Evolutionary conservation across 2,797 vertebrate genomes (phyloP), one percentile per base, ranked within the genome.

Genomic region (Dryobates pubescens): DNA sequence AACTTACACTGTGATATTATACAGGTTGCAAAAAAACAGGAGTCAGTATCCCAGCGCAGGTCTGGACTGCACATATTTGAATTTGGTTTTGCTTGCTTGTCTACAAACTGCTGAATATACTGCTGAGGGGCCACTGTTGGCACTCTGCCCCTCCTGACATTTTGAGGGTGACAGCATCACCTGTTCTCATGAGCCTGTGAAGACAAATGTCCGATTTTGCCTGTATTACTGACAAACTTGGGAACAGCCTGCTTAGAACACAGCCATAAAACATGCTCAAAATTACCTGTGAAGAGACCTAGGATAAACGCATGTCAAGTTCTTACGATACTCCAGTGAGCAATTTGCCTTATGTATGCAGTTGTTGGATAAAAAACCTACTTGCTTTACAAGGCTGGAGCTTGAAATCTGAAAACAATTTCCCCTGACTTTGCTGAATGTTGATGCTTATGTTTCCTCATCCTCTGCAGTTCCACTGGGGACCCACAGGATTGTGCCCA

Each of bases 1-100:
- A 58, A 68, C 15, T 74, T 61, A 38, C 0, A 1, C 27, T 51
- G 56, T 2, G 2, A 6, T 29, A 41, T 34, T 20, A 10, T 1
- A 6, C 0, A 27, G 9, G 47, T 80, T 26, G 16, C 80, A 34
- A 59, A 62, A 24, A 77, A 81, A 81, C 17, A 4, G 45, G 36
- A 68, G 13, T n/a, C n/a, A 17, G 10, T 29, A 18, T 32, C 14
- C 38, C 43, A 7, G 0, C 34, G n/a, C 17, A 34, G 29, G 6
- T 82, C 72, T 87, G 23, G 23, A 84, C 45, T 1, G 0, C 16
- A 49, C 0, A 1, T 0, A 0, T 4, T 43, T 11, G n/a, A 12
- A 58, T 74, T 47, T 54, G 15, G 5, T 23, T 78, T 65, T 82
- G 32, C 34, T 68, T 68, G 17, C 49, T 81, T 68, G 61, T n/a